A percentile compares a stretch with the other conserved stretches of the same genome.
These are phyloP conservation scores for Felis chaus DNA, from an alignment of 2,113 vertebrate genomes.

Conservation along the genomic window DNA sequence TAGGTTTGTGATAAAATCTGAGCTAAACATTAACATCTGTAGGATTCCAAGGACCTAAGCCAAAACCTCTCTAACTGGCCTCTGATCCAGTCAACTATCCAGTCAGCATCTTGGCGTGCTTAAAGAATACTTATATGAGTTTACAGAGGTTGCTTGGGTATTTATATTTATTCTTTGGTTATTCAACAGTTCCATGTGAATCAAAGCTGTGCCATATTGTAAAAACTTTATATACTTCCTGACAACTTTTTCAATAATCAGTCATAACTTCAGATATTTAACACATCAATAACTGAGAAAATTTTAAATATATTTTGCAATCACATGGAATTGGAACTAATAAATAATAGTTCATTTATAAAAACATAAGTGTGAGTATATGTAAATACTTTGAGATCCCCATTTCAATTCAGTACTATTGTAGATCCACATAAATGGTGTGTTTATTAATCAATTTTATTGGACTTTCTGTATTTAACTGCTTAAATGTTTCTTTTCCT, in stretches of 20 bases:
- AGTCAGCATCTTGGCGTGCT: not conserved
- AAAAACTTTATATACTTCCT: not conserved
- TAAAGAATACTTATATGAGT: not conserved
- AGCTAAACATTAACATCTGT: not conserved
- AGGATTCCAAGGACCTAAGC: not conserved
- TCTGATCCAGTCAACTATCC: not conserved
- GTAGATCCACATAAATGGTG: not conserved
- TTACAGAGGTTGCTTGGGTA: not conserved
- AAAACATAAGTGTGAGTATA: not conserved
- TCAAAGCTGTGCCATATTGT: not conserved
- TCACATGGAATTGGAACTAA: not conserved
- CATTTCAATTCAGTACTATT: not conserved
- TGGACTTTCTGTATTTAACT: not conserved
- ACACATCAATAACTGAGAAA: not conserved
- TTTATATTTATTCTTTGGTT: not conserved
- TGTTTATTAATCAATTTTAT: not conserved
- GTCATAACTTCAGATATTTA: not conserved
- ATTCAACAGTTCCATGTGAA: not conserved
- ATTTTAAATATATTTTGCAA: not conserved
- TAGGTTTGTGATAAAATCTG: not conserved
- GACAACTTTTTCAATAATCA: not conserved
- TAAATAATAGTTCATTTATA: not conserved
- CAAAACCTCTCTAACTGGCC: not conserved
- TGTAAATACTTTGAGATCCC: not conserved
- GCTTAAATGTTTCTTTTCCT: not conserved